Conservation (phyloP, 92 coral and sea anemone species). For the Porites divaricata region DNA sequence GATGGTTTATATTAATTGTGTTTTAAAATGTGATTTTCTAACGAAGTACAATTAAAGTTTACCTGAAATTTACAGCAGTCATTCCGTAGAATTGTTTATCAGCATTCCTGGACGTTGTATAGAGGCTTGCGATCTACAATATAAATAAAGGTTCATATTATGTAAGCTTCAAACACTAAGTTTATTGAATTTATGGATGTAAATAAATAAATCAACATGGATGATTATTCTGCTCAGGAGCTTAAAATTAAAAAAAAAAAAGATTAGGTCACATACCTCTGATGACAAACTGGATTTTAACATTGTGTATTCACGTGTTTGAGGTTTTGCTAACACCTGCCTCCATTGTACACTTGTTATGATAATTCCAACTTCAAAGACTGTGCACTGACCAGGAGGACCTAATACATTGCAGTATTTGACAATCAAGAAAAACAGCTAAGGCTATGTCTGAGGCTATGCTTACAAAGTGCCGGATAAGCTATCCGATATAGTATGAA, state of each 20-base stretch:
- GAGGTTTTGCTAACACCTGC: background rate
- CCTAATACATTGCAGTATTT: background rate
- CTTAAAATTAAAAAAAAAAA: background rate
- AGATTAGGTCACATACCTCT: background rate
- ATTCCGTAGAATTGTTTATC: background rate
- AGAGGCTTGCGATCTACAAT: background rate
- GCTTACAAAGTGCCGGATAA: too few species aligned
- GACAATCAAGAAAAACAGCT: background rate
- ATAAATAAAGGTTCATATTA: too few species aligned
- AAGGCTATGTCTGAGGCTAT: background rate
- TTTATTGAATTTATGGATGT: too few species aligned
- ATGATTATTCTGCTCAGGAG: background rate
- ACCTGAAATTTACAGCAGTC: background rate
- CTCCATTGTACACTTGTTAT: background rate
- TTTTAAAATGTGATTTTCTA: background rate
- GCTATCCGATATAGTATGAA: too few species aligned
- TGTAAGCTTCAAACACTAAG: too few species aligned
- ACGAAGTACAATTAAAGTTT: too few species aligned
- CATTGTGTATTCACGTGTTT: background rate
- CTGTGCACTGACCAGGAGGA: background rate
- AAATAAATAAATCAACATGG: too few species aligned
- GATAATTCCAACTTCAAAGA: background rate
- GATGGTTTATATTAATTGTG: too few species aligned
- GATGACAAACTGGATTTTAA: background rate
- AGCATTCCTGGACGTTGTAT: background rate